phyloP scores from a whole-genome alignment of 2,888 invertebrate species.

The Cheilosia soror region DNA sequence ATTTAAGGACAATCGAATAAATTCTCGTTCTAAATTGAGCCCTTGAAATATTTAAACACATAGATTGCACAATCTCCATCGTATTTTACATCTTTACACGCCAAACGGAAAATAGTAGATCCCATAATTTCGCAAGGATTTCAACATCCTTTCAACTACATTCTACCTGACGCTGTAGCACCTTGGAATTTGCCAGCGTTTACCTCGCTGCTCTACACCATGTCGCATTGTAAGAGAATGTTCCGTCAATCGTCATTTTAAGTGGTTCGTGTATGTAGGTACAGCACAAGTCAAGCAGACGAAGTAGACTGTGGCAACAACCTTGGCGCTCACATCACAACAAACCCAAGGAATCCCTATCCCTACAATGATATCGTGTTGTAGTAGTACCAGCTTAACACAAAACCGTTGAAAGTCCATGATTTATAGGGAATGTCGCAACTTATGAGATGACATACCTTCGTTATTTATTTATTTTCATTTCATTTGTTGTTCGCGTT shows the following conservation, averaged over 20 bases:
- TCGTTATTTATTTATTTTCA: constrained; percentile 75
- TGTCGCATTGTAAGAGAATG: constrained; percentile 15
- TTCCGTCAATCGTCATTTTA: constrained; percentile 61
- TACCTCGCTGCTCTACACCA: background rate
- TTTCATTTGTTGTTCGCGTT: constrained; percentile 63
- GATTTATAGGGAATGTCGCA: constrained; percentile 70
- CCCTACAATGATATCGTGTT: constrained; percentile 33
- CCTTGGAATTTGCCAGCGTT: constrained; percentile 23
- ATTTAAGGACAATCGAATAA: constrained; percentile 61
- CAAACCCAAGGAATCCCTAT: constrained; percentile 40
- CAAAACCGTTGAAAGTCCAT: constrained; percentile 64
- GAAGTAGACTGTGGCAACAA: constrained; percentile 25
- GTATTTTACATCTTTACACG: constrained; percentile 41
- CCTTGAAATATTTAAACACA: constrained; percentile 60
- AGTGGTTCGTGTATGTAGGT: constrained; percentile 35
- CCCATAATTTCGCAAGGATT: constrained; percentile 26
- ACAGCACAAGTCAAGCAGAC: constrained; percentile 16
- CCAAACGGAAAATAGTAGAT: constrained; percentile 12
- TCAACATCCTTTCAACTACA: constrained; percentile 59
- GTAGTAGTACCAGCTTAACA: constrained; percentile 33
- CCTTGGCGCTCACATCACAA: background rate
- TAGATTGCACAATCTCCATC: constrained; percentile 6
- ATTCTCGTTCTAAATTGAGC: constrained; percentile 56
- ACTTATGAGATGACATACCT: constrained; percentile 64
- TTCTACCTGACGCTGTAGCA: constrained; percentile 6